A percentile compares a stretch with the other conserved stretches of the same genome.
phyloP scores from a whole-genome alignment of 2,888 invertebrate species.

The Allophyes oxyacanthae region DNA sequence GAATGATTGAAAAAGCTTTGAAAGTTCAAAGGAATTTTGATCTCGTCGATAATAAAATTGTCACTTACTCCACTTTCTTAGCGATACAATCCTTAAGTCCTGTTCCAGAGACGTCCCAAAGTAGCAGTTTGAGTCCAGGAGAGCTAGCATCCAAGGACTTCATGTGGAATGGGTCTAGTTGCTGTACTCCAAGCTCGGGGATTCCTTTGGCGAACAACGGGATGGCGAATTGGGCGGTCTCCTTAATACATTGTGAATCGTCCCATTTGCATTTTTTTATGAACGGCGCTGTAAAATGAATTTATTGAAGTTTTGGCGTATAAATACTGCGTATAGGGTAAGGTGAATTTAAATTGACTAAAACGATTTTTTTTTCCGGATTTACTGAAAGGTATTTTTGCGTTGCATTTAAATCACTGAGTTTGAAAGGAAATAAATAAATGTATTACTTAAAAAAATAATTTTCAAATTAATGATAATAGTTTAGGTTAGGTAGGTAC shows the following conservation, averaged over 20 bases:
- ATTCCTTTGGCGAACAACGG: constrained; percentile 61
- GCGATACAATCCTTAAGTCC: constrained; percentile 66
- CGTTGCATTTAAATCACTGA: no score
- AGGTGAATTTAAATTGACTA: no score
- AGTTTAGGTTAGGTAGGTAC: no score
- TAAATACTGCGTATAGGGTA: no score
- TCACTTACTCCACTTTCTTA: constrained; percentile 70
- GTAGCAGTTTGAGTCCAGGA: constrained; percentile 55
- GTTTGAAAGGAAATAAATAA: no score
- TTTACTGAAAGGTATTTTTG: no score
- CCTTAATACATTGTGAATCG: constrained; percentile 63
- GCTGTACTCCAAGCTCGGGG: constrained; percentile 61
- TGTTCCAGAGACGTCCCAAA: constrained; percentile 60
- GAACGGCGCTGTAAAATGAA: constrained; percentile 51
- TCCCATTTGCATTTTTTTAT: constrained; percentile 63
- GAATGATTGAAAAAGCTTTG: no score
- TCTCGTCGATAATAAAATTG: background rate
- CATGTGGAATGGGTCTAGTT: constrained; percentile 65
- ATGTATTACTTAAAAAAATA: no score
- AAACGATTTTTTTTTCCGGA: no score
- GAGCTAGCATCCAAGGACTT: constrained; percentile 65
- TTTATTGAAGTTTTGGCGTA: background rate
- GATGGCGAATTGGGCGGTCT: constrained; percentile 47
- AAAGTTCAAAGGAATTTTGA: background rate
- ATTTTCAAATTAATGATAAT: no score